Percentiles rank a stretch among this genome's conserved stretches.
Evolutionary conservation across 2,888 invertebrate species (phyloP).

Genomic region (Hyalella azteca): DNA sequence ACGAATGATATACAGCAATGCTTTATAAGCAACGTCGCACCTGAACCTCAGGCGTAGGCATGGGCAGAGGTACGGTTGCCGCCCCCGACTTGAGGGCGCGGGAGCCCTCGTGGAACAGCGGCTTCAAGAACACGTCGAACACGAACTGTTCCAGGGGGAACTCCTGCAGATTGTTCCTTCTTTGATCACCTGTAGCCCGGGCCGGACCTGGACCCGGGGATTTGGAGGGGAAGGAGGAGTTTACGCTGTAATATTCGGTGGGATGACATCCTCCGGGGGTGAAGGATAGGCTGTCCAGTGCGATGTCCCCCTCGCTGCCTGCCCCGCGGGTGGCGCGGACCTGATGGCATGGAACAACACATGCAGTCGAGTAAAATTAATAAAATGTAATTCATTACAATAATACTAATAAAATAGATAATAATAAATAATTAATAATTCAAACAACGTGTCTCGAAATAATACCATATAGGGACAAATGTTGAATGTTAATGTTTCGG

Average conservation of each 20-base stretch:
- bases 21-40: too few relatives aligned
- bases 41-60: not conserved
- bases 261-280: constrained; percentile 41
- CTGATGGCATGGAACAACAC: not conserved
- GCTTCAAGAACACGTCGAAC: not conserved
- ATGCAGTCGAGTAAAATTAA: too few relatives aligned
- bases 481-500: too few relatives aligned
- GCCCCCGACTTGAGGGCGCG: not conserved
- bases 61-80: not conserved
- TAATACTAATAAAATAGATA: too few relatives aligned
- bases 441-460: too few relatives aligned
- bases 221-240: constrained; percentile 28
- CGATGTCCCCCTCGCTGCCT: constrained; percentile 52
- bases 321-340: constrained; percentile 43
- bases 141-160: not conserved
- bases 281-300: constrained; percentile 49
- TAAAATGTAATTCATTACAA: too few relatives aligned
- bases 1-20: too few relatives aligned
- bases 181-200: not conserved
- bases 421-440: too few relatives aligned
- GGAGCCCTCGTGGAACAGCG: not conserved
- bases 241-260: not conserved
- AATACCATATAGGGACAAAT: too few relatives aligned
- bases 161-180: not conserved
- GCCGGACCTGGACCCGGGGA: not conserved